Evolutionary conservation across 2,888 invertebrate genomes (phyloP), one percentile per base, ranked within the genome.

Genomic region (Mesorhabditis sp.): DNA sequence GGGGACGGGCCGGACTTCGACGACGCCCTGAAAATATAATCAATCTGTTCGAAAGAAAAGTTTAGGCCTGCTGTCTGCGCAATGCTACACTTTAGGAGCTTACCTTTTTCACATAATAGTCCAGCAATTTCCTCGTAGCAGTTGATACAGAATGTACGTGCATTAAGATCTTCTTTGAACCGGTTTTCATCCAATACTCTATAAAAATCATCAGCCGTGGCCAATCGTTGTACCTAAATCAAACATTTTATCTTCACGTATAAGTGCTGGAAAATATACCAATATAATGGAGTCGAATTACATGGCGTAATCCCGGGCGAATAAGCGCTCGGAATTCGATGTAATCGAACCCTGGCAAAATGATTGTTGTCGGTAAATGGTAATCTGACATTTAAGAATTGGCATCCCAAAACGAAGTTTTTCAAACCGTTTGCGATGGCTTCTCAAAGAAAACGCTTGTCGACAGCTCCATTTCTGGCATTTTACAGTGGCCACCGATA

Each of bases 201-300:
- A 50, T 10, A 50, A 50, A 13, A 10, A 50, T 13, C 10, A 50
- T 13, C 58, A 50, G 10, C n/a, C 58, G 7, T 50, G 58, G 58
- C 58, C 58, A 50, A n/a, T 50, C 58, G n/a, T 50, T 50, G 58
- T 50, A 50, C 58, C 58, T 50, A n/a, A 50, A 50, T 13, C n/a
- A 10, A 50, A 28, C 28, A 10, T 50, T 50, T 10, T n/a, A 13
- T n/a, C 58, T n/a, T 50, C 1, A 50, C 7, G 10, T 50, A 13
- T 50, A n/a, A 1, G 10, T 2, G n/a, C n/a, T 50, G 58, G 2
- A 50, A 50, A n/a, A n/a, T n/a, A 50, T 50, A 50, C 58, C 58
- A 50, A 50, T 13, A 50, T 50, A 50, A 50, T 1, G 58, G 58
- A 13, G 10, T n/a, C 58, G n/a, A 10, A n/a, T 13, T 50, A 50